Conservation (phyloP, 2,113 vertebrate species). For the Cynocephalus volans region DNA sequence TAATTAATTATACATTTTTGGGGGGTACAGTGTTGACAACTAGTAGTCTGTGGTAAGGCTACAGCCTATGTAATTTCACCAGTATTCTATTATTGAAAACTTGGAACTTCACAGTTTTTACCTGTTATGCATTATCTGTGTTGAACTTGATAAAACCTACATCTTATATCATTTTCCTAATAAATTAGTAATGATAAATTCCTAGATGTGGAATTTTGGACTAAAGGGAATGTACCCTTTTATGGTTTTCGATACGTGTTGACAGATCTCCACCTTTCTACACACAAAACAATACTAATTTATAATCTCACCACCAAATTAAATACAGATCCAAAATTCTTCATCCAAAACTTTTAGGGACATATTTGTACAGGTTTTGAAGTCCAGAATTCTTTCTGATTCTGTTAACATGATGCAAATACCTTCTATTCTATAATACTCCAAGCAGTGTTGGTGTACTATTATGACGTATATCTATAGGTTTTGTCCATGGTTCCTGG, state of each 20-base stretch:
- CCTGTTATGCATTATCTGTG: neutral
- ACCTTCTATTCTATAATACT: neutral
- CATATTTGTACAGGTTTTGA: neutral
- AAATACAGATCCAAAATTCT: neutral
- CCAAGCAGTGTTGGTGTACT: neutral
- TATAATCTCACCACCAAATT: neutral
- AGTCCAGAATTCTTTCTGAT: slow-evolving; percentile 25
- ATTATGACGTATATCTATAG: too few relatives aligned
- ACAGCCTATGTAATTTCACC: neutral
- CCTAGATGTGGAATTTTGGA: neutral
- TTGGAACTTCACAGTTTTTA: neutral
- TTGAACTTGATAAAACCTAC: neutral
- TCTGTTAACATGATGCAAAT: neutral
- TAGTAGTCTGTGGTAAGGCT: neutral
- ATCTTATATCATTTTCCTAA: slow-evolving; percentile 21
- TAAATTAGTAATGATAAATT: slow-evolving; percentile 9
- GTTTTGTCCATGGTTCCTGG: too few relatives aligned
- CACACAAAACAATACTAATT: neutral
- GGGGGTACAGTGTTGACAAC: too few relatives aligned
- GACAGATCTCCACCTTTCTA: neutral
- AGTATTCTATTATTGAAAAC: neutral
- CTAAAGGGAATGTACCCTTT: neutral
- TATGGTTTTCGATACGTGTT: neutral
- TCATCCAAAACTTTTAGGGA: neutral
- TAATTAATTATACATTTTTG: too few relatives aligned